Conservation (phyloP, 2,888 invertebrate genomes). For the Trimorus sp. region DNA sequence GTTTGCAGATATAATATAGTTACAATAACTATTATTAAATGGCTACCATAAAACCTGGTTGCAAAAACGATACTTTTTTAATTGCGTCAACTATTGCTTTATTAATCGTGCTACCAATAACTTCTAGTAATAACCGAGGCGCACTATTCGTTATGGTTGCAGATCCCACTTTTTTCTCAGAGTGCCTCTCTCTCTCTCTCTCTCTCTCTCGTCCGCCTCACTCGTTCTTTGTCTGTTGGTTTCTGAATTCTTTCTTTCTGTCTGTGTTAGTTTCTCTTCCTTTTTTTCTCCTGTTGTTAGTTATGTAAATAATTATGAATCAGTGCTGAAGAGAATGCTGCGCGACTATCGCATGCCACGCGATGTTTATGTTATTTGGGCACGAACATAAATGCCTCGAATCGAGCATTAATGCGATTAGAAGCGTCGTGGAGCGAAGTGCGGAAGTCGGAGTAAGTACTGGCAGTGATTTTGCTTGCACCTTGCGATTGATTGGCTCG, state of each 20-base stretch:
- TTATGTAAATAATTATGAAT: constrained; percentile 48
- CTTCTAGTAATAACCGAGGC: too few relatives aligned
- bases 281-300: constrained; percentile 15
- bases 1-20: too few relatives aligned
- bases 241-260: neutral
- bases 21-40: too few relatives aligned
- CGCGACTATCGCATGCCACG: constrained; percentile 55
- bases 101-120: too few relatives aligned
- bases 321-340: constrained; percentile 48
- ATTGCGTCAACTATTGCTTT: too few relatives aligned
- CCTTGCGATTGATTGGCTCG: neutral
- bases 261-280: constrained; percentile 8
- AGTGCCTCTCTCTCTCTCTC: too few relatives aligned
- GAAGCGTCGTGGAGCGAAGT: constrained; percentile 24
- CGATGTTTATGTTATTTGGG: constrained; percentile 25
- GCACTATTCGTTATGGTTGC: too few relatives aligned
- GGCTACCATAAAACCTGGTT: too few relatives aligned
- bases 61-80: too few relatives aligned
- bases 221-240: neutral
- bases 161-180: too few relatives aligned
- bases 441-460: constrained; percentile 3
- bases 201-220: neutral
- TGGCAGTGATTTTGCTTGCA: neutral
- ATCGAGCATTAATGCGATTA: constrained; percentile 13
- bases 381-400: constrained; percentile 13